Evolutionary conservation across 2,797 vertebrate species (phyloP).

Genomic region (Alca torda): DNA sequence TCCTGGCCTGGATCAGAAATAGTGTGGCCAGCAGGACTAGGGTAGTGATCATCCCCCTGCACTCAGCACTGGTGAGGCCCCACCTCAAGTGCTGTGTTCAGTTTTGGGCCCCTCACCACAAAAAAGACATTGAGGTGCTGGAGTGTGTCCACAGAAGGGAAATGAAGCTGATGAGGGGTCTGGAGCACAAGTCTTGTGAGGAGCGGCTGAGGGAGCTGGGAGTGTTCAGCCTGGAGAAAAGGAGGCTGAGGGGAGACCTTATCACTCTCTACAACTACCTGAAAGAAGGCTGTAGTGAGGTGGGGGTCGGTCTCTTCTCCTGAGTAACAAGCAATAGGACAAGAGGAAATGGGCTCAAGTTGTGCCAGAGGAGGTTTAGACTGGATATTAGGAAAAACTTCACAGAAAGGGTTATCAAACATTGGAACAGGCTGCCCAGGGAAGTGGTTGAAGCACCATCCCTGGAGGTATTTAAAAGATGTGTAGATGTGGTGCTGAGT

Average conservation of each 20-base stretch:
- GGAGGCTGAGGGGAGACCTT: not conserved
- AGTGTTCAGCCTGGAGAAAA: not conserved
- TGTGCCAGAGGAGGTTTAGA: not conserved
- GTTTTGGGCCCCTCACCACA: not conserved
- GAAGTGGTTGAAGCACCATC: not conserved
- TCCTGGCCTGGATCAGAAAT: not conserved
- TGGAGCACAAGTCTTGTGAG: not conserved
- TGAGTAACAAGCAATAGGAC: not conserved
- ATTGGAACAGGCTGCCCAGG: not conserved
- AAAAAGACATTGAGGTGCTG: not conserved
- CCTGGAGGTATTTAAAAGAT: not conserved
- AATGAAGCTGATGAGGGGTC: not conserved
- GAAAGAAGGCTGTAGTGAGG: not conserved
- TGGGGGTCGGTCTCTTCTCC: not conserved
- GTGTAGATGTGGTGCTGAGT: not conserved
- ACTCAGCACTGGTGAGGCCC: not conserved
- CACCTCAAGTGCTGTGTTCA: not conserved
- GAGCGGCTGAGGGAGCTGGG: not conserved
- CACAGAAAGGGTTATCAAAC: not conserved
- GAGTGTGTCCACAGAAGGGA: not conserved
- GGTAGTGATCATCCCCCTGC: not conserved
- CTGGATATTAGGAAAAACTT: not conserved
- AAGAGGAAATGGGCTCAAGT: not conserved
- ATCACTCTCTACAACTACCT: not conserved
- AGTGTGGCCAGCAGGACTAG: not conserved